phyloP scores from a whole-genome alignment of 2,797 vertebrate genomes.

The Otolemur crassicaudatus region DNA sequence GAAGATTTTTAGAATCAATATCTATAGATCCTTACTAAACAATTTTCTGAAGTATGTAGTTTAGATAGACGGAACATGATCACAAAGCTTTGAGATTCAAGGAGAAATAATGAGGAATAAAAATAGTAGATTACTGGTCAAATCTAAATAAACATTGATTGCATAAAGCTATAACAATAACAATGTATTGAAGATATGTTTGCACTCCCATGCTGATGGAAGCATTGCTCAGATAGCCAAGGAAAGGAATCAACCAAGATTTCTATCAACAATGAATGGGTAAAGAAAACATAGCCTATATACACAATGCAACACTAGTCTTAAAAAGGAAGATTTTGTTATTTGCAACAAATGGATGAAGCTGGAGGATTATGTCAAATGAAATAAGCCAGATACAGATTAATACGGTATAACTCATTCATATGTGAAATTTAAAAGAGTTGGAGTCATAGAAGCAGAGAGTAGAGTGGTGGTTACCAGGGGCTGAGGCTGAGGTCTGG shows the following conservation, averaged over 20 bases:
- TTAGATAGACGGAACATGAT: not conserved
- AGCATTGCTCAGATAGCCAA: not conserved
- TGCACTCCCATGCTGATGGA: not conserved
- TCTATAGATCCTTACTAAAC: not conserved
- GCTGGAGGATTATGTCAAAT: not conserved
- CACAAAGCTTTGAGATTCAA: not conserved
- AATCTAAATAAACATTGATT: not conserved
- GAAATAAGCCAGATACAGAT: not conserved
- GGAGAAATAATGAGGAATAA: not conserved
- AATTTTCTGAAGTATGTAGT: not conserved
- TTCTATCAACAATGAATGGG: not conserved
- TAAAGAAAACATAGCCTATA: not conserved
- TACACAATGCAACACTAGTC: not conserved
- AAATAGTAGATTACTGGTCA: not conserved
- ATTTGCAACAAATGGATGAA: not conserved
- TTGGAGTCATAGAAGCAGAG: not conserved
- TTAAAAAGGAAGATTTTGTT: not conserved
- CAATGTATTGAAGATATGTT: not conserved
- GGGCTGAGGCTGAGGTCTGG: too few relatives aligned
- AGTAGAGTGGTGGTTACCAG: not conserved
- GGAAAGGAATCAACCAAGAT: too few relatives aligned
- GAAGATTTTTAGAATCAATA: slow-evolving; percentile 21
- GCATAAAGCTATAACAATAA: not conserved
- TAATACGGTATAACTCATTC: too few relatives aligned
- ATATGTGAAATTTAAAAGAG: not conserved